These are phyloP conservation scores for Bovichtus variegatus DNA, from an alignment of 2,797 vertebrate genomes.

Conservation along the genomic window DNA sequence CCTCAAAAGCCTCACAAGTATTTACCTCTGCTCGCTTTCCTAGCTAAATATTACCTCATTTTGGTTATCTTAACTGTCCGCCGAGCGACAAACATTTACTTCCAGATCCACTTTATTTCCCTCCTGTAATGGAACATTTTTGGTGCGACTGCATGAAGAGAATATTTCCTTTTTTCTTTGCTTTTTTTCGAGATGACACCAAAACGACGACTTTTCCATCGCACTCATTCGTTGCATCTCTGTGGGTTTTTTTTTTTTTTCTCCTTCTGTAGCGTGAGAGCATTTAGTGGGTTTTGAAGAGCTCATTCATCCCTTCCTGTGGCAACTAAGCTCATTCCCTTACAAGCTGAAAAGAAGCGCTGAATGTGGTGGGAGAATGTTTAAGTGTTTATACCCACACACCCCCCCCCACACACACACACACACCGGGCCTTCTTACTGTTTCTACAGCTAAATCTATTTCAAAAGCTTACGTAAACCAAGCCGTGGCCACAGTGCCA, in stretches of 20 bases:
- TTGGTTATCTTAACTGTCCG: conserved; percentile 31
- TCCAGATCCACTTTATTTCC: conserved; percentile 1
- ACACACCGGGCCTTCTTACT: conserved; percentile 29
- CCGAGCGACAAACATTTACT: background rate
- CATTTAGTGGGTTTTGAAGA: conserved; percentile 43
- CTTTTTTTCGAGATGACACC: conserved; percentile 8
- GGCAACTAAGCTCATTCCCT: conserved; percentile 53
- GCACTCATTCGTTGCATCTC: background rate
- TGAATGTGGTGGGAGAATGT: conserved; percentile 54
- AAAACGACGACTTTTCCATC: conserved; percentile 25
- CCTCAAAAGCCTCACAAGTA: conserved; percentile 11
- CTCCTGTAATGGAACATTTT: conserved; percentile 12
- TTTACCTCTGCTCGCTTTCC: conserved; percentile 36
- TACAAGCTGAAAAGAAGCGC: conserved; percentile 56
- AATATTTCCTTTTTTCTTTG: too few relatives aligned
- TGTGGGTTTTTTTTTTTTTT: background rate
- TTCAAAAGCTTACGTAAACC: conserved; percentile 64
- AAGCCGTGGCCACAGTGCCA: conserved; percentile 37
- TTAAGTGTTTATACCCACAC: conserved; percentile 64
- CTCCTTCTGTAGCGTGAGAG: conserved; percentile 36
- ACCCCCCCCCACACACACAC: too few relatives aligned
- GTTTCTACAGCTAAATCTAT: conserved; percentile 53
- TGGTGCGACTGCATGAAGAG: background rate
- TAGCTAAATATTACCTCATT: conserved; percentile 48
- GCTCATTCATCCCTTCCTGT: conserved; percentile 52